Base-by-base conservation (phyloP, 2,888 invertebrate species). In the Lamellibrachia satsuma region DNA sequence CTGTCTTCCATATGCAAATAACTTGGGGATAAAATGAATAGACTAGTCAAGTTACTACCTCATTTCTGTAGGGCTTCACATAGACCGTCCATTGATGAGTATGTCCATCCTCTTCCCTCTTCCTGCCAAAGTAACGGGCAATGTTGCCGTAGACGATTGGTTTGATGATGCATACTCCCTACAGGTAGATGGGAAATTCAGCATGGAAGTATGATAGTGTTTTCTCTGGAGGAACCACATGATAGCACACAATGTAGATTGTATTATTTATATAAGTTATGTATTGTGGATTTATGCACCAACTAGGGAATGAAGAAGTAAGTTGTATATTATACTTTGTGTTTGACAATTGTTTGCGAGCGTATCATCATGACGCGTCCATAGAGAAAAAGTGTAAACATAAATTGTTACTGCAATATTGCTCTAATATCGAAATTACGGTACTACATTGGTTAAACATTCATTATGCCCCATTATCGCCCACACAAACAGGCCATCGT, bases 51-150 rank as follows among this genome's bases (percentile, higher is more conserved):
- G 52, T 15, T 11, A 39, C 90, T 27, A 94, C 94, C 95, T 97
- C 97, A 95, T 97, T 97, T 52, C 97, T 97, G 95, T 98, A 99
- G 0, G 99, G 99, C 96, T 99, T 99, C 0, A 99, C 97, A 95
- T 99, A 99, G 0, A 99, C 98, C 1, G 98, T 99, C 99, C 99
- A 99, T 95, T 99, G 98, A 97, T 99, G 99, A 0, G 99, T 99
- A 96, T 99, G 99, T 0, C 99, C 99, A 97, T 99, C 99, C 96
- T 99, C 99, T 96, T 99, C 99, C 2, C 99, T 97, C 96, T 99
- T 99, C 96, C 99, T 98, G 0, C 99, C 99, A 97, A 99, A 99
- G 95, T 98, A 99, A 93, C 98, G 97, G 0, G 99, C 99, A 93
- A 98, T 97, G 96, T 99, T 99, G 0, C 99, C 99, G 96, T 99